A percentile compares a stretch with the other conserved stretches of the same genome.
These are phyloP conservation scores for Pogonomyrmex barbatus DNA, from an alignment of 1,140 invertebrate genomes.

Conservation along the genomic window DNA sequence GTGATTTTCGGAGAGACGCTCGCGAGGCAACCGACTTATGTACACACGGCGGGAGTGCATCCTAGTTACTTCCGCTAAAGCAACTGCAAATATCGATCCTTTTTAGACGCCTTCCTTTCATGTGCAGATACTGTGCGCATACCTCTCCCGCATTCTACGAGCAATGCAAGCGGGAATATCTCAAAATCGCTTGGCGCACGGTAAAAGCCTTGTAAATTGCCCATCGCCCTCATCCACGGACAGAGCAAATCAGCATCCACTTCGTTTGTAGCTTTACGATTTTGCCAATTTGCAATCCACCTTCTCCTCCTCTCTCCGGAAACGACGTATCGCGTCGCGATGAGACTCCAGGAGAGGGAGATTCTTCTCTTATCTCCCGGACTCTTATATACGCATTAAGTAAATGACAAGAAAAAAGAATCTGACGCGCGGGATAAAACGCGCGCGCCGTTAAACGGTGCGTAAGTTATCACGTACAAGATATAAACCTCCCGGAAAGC, in stretches of 20 bases:
- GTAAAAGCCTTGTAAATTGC: conserved; percentile 57
- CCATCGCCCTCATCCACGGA: conserved; percentile 20
- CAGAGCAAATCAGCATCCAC: conserved; percentile 27
- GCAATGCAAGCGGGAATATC: conserved; percentile 31
- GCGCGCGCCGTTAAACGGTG: neutral
- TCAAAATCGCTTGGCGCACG: conserved; percentile 32
- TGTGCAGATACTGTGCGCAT: conserved; percentile 51
- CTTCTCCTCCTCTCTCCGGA: neutral
- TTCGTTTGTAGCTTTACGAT: conserved; percentile 29
- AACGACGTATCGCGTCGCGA: neutral
- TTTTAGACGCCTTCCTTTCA: conserved; percentile 56
- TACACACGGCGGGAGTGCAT: conserved; percentile 32
- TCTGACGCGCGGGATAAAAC: neutral
- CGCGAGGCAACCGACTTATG: conserved; percentile 10
- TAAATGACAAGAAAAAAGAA: neutral
- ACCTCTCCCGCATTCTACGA: conserved; percentile 38
- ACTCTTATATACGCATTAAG: neutral
- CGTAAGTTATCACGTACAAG: neutral
- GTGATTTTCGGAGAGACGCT: conserved; percentile 21
- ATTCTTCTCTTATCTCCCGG: neutral
- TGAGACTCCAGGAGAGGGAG: neutral
- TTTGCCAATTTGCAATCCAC: conserved; percentile 9
- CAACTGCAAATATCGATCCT: conserved; percentile 57
- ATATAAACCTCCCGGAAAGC: neutral
- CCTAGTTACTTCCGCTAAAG: conserved; percentile 53